Conservation (phyloP, 2,888 invertebrate species). For the Zeuzera pyrina region DNA sequence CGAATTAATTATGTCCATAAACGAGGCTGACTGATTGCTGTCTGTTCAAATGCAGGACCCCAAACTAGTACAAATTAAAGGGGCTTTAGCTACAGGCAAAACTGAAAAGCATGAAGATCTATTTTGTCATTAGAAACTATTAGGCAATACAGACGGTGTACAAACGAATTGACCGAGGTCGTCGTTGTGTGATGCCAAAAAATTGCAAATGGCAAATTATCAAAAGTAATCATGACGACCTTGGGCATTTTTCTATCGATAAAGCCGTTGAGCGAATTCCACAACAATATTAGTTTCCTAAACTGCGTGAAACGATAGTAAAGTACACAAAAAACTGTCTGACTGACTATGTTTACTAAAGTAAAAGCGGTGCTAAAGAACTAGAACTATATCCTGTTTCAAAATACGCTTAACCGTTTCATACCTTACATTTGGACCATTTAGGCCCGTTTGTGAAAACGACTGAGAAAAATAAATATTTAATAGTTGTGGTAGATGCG, state of each 20-base stretch:
- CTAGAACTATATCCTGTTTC: slow-evolving; percentile 1
- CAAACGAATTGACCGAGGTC: slow-evolving; percentile 3
- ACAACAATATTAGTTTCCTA: slow-evolving; percentile 4
- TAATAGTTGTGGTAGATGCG: slow-evolving; percentile 20
- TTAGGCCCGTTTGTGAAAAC: too few relatives aligned
- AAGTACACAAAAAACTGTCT: slow-evolving; percentile 5
- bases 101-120: slow-evolving; percentile 6
- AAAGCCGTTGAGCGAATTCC: slow-evolving; percentile 6
- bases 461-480: slow-evolving; percentile 14
- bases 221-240: slow-evolving; percentile 5
- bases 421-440: slow-evolving; percentile 17
- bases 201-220: slow-evolving; percentile 5
- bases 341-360: slow-evolving; percentile 18
- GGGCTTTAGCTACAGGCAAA: slow-evolving; percentile 6
- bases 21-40: too few relatives aligned
- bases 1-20: too few relatives aligned
- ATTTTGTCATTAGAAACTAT: slow-evolving; percentile 4
- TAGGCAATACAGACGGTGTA: slow-evolving; percentile 8
- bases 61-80: slow-evolving; percentile 1
- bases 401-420: slow-evolving; percentile 12
- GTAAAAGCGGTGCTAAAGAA: slow-evolving; percentile 5
- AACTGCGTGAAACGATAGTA: slow-evolving; percentile 1
- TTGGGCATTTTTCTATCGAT: slow-evolving; percentile 7
- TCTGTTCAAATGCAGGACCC: slow-evolving; percentile 4
- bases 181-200: slow-evolving; percentile 8